Conservation (phyloP, 1,140 invertebrate genomes). For the Scaptomyza graminum region DNA sequence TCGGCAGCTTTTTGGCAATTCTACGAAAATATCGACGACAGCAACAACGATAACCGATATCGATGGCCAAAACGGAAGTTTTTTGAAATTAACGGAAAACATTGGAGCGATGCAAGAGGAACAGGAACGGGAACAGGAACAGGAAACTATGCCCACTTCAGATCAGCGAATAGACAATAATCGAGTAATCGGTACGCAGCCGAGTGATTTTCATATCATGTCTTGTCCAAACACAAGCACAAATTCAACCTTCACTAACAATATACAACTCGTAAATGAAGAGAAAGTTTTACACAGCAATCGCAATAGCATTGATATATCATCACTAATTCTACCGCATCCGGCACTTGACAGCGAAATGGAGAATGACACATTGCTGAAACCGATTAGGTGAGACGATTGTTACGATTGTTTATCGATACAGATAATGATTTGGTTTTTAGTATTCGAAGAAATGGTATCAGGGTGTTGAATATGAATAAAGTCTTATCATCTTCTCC, state of each 20-base stretch:
- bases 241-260: neutral
- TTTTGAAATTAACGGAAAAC: neutral
- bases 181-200: neutral
- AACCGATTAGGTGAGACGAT: conserved; percentile 2
- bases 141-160: neutral
- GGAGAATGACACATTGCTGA: neutral
- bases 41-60: neutral
- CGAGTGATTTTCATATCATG: conserved; percentile 1
- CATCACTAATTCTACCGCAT: neutral
- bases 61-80: neutral
- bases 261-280: neutral
- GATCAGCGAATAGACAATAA: neutral
- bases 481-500: no score
- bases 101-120: neutral
- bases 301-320: neutral
- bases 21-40: neutral
- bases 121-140: neutral
- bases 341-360: neutral
- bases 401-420: no score
- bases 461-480: no score
- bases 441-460: no score
- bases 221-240: neutral
- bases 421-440: no score
- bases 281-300: neutral
- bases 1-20: conserved; percentile 12